These are phyloP conservation scores for Labia minor DNA, from an alignment of 2,888 invertebrate genomes.

Conservation along the genomic window DNA sequence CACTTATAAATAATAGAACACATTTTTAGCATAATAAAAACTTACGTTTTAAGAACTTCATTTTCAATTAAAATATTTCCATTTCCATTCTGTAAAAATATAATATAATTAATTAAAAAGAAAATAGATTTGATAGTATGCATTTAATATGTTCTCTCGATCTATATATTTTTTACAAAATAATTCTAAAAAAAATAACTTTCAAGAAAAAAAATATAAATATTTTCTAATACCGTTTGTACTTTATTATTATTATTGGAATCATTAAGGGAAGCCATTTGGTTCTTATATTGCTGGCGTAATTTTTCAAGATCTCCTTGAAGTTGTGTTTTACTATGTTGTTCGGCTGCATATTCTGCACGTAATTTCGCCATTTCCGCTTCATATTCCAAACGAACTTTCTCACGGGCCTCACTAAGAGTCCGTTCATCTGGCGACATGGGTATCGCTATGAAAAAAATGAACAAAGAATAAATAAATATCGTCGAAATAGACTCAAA, in stretches of 20 bases:
- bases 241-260: neutral
- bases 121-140: no score
- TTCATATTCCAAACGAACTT: constrained; percentile 43
- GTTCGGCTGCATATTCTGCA: constrained; percentile 46
- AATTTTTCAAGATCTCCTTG: constrained; percentile 49
- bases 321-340: constrained; percentile 44
- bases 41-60: constrained; percentile 35
- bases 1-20: no score
- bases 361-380: constrained; percentile 42
- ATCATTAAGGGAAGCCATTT: constrained; percentile 34
- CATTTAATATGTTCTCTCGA: no score
- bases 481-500: no score
- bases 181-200: no score
- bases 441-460: neutral
- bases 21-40: no score
- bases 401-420: constrained; percentile 33
- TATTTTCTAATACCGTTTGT: neutral
- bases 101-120: neutral
- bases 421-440: constrained; percentile 22
- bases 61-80: constrained; percentile 29
- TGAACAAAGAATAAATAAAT: no score
- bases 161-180: no score
- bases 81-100: neutral
- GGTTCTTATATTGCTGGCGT: constrained; percentile 44
- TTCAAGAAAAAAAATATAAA: no score